phyloP scores from a whole-genome alignment of 2,113 vertebrate genomes.

The Pituophis catenifer region DNA sequence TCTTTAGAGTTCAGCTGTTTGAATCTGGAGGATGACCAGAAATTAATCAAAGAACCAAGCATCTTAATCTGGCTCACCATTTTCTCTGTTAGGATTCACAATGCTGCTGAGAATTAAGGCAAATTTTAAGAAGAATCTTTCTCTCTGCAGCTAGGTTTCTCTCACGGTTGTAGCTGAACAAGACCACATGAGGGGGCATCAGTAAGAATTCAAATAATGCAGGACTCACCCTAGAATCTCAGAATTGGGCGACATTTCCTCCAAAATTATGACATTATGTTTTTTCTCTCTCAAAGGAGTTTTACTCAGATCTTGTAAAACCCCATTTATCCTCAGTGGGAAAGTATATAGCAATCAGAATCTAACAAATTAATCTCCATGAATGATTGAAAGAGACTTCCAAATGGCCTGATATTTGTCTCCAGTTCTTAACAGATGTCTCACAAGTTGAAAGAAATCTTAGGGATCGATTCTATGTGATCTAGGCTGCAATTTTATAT shows the following conservation, averaged over 20 bases:
- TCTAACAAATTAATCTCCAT: background rate
- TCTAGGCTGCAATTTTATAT: background rate
- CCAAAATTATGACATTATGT: background rate
- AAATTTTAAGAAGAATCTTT: background rate
- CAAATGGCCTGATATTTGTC: background rate
- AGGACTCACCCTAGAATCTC: background rate
- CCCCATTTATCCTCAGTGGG: background rate
- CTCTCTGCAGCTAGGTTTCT: background rate
- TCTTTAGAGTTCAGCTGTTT: conserved; percentile 61
- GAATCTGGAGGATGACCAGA: conserved; percentile 57
- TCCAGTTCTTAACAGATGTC: background rate
- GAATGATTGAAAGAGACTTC: background rate
- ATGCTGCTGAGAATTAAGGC: background rate
- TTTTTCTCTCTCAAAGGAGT: background rate
- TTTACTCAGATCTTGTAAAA: background rate
- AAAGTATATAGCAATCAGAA: background rate
- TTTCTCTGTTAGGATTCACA: conserved; percentile 48
- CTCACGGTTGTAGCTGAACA: background rate
- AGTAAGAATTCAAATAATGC: background rate
- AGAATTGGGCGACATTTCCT: background rate
- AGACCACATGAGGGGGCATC: background rate
- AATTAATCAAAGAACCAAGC: conserved; percentile 62
- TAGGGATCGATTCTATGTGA: background rate
- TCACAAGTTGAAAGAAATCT: background rate
- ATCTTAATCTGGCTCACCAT: conserved; percentile 45